These are phyloP conservation scores for Corythoichthys haematopterus DNA, from an alignment of 2,113 vertebrate genomes.

Conservation along the genomic window DNA sequence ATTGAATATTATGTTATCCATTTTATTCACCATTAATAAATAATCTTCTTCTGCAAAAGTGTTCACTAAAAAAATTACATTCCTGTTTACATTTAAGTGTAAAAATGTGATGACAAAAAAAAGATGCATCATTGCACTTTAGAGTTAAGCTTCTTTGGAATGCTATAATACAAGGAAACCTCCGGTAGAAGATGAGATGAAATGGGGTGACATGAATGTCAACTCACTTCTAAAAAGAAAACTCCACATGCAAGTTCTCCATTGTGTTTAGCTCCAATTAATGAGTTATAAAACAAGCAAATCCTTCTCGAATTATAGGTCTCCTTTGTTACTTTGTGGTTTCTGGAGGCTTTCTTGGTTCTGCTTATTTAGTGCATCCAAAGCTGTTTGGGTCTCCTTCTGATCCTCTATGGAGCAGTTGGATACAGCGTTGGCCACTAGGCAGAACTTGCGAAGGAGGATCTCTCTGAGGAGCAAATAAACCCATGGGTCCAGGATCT, in stretches of 20 bases:
- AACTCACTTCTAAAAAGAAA: conserved; percentile 24
- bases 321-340: conserved; percentile 34
- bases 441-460: conserved; percentile 83
- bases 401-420: conserved; percentile 75
- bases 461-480: conserved; percentile 92
- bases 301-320: conserved; percentile 1
- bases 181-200: conserved; percentile 7
- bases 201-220: conserved; percentile 46
- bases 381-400: conserved; percentile 66
- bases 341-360: conserved; percentile 55
- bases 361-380: conserved; percentile 69
- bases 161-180: not conserved
- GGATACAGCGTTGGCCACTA: conserved; percentile 85
- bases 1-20: not conserved
- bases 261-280: not conserved
- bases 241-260: not conserved
- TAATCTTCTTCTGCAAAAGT: conserved; percentile 31
- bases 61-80: conserved; percentile 19
- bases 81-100: conserved; percentile 2
- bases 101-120: conserved; percentile 19
- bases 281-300: not conserved
- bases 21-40: conserved; percentile 34
- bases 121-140: conserved; percentile 19
- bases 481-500: conserved; percentile 97
- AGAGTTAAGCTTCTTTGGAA: conserved; percentile 1